Percentiles rank a stretch among this genome's conserved stretches.
These are phyloP conservation scores for Vidua chalybeata DNA, from an alignment of 2,113 vertebrate species.

Conservation along the genomic window DNA sequence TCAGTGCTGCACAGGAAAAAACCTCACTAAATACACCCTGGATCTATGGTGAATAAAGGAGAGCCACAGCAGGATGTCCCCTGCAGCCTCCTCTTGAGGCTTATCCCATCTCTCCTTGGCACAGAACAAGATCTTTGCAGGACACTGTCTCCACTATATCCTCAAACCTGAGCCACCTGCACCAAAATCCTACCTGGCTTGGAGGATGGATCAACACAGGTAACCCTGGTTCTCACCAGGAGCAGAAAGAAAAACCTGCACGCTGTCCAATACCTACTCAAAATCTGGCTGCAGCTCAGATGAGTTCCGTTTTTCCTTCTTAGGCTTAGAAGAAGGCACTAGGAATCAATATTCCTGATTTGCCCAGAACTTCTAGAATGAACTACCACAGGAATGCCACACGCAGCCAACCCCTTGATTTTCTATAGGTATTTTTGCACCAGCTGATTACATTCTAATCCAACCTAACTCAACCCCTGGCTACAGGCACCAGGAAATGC, in stretches of 20 bases:
- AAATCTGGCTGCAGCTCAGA: not conserved
- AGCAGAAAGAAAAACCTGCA: not conserved
- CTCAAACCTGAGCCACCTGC: not conserved
- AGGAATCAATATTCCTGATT: not conserved
- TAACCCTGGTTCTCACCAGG: not conserved
- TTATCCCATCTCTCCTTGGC: not conserved
- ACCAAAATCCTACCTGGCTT: not conserved
- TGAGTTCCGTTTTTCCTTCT: not conserved
- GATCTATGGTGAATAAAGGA: not conserved
- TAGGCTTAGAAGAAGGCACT: not conserved
- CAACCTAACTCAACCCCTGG: not conserved
- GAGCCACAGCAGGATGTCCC: rapidly evolving
- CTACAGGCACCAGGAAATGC: rapidly evolving
- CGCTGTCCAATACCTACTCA: not conserved
- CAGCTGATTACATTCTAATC: not conserved
- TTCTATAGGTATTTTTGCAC: not conserved
- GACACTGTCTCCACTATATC: not conserved
- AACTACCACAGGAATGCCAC: not conserved
- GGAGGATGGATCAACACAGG: rapidly evolving
- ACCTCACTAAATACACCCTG: not conserved
- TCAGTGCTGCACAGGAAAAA: not conserved
- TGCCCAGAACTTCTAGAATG: not conserved
- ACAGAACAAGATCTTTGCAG: too few species aligned
- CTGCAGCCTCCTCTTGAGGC: not conserved
- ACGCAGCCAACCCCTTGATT: not conserved